Evolutionary conservation across 2,113 vertebrate species (phyloP).

Genomic region (Falco punctatus): DNA sequence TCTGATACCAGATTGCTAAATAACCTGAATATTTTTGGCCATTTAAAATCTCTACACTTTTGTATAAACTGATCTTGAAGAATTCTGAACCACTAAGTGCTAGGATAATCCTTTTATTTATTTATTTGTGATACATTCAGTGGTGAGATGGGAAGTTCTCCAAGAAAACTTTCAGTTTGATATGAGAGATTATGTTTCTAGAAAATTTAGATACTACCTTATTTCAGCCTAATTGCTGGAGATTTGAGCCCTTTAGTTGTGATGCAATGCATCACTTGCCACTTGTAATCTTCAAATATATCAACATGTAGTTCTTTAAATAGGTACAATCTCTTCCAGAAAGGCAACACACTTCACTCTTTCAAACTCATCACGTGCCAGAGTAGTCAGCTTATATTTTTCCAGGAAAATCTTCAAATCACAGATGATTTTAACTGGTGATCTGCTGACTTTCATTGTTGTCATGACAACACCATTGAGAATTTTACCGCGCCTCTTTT

Average conservation of each 20-base stretch:
- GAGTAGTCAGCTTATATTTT: background rate
- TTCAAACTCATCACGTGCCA: background rate
- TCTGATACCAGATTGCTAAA: background rate
- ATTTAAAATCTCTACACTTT: background rate
- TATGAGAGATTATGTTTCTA: background rate
- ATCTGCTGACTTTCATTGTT: slow-evolving; percentile 28
- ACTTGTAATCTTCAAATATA: background rate
- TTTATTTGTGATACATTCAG: background rate
- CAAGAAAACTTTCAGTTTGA: background rate
- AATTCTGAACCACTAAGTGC: background rate
- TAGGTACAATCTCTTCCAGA: background rate
- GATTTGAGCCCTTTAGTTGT: background rate
- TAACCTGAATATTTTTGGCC: background rate
- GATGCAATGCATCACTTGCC: background rate
- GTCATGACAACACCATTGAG: slow-evolving; percentile 46
- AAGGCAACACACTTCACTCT: background rate
- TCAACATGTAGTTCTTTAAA: background rate
- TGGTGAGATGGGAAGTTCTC: background rate
- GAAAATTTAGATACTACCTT: background rate
- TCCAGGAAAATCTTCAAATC: background rate
- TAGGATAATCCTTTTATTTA: background rate
- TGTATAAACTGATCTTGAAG: background rate
- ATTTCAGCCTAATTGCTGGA: background rate
- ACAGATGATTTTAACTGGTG: background rate
- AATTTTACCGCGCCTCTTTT: slow-evolving; percentile 4